A percentile compares a stretch with the other conserved stretches of the same genome.
These are phyloP conservation scores for Carlito syrichta DNA, from an alignment of 2,113 vertebrate species.

Conservation along the genomic window DNA sequence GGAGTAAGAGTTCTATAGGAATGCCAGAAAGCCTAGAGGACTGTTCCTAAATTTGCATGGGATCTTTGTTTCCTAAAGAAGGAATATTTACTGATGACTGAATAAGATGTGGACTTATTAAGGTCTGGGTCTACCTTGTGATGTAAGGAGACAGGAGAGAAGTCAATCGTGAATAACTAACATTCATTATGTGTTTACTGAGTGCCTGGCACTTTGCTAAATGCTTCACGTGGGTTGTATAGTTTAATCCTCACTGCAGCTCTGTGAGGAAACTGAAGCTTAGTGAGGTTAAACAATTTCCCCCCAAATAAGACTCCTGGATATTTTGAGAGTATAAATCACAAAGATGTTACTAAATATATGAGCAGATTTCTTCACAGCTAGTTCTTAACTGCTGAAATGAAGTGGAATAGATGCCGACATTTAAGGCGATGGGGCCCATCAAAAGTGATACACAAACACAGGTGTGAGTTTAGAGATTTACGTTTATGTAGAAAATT, in stretches of 20 bases:
- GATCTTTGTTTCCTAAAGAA: background rate
- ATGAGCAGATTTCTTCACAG: conserved; percentile 28
- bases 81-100: background rate
- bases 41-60: background rate
- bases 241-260: background rate
- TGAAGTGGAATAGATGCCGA: conserved; percentile 59
- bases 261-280: background rate
- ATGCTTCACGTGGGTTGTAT: background rate
- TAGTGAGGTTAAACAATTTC: background rate
- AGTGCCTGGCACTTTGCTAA: background rate
- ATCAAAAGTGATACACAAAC: conserved; percentile 68
- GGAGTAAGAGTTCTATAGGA: background rate
- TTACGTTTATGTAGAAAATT: conserved; percentile 68
- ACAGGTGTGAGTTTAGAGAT: conserved; percentile 72
- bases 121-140: background rate
- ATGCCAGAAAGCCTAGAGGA: background rate
- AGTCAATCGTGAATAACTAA: background rate
- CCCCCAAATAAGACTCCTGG: background rate
- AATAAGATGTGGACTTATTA: background rate
- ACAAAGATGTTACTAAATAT: conserved; percentile 61
- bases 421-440: conserved; percentile 64
- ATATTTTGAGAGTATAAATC: conserved; percentile 32
- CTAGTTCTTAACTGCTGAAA: conserved; percentile 50
- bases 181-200: background rate
- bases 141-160: background rate